Evolutionary conservation across 2,113 vertebrate genomes (phyloP).

Genomic region (Calyptommatus sinebrachiatus): DNA sequence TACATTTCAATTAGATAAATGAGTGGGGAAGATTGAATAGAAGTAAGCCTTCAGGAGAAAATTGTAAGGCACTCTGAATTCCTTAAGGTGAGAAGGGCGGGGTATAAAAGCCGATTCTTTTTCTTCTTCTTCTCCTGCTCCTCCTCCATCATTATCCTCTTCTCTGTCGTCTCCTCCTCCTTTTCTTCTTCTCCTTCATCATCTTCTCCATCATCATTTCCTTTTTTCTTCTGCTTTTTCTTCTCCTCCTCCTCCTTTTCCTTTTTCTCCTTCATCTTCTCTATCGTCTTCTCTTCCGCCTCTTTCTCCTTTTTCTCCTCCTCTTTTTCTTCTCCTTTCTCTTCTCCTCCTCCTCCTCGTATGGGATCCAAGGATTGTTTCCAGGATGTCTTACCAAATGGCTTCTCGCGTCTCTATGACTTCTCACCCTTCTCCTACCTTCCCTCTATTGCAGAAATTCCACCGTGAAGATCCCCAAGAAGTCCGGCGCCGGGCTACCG

Average conservation of each 20-base stretch:
- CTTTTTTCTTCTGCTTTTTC: neutral
- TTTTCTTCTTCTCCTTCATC: neutral
- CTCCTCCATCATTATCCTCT: neutral
- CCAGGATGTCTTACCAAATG: conserved; percentile 71
- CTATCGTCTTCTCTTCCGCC: neutral
- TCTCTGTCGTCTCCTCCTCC: neutral
- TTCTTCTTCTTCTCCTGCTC: too few relatives aligned
- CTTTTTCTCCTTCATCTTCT: neutral
- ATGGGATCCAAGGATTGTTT: neutral
- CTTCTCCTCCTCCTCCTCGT: too few relatives aligned
- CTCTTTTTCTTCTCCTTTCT: neutral
- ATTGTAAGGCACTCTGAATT: too few relatives aligned
- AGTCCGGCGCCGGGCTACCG: conserved; percentile 81
- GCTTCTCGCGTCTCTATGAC: conserved; percentile 77
- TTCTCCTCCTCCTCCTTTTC: neutral
- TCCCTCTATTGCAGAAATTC: conserved; percentile 74
- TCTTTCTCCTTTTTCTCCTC: neutral
- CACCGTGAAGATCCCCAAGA: conserved; percentile 75
- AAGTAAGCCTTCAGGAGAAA: too few relatives aligned
- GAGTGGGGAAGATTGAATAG: too few relatives aligned
- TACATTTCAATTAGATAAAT: too few relatives aligned
- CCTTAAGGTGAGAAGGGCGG: too few relatives aligned
- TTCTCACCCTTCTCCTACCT: conserved; percentile 66
- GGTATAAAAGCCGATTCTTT: too few relatives aligned
- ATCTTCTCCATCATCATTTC: neutral